Percentiles rank a stretch among this genome's conserved stretches.
Evolutionary conservation across 2,888 invertebrate genomes (phyloP).

Genomic region (Philopedon plagiatum): DNA sequence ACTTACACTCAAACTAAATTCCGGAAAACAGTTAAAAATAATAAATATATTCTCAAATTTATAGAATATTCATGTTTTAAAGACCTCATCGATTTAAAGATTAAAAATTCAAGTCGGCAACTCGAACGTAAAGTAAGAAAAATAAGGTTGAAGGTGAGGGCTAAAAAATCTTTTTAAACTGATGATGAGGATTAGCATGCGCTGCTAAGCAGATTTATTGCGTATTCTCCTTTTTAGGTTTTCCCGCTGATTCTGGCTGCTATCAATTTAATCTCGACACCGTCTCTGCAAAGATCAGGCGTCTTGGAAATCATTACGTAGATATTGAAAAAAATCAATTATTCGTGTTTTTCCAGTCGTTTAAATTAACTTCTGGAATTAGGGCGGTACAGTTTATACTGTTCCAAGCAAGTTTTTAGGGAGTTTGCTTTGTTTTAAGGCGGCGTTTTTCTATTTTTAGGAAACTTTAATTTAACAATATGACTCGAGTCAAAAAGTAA

Average conservation of each 20-base stretch:
- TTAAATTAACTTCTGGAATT: background rate
- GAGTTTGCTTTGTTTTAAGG: no score
- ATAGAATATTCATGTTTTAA: background rate
- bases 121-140: conserved; percentile 9
- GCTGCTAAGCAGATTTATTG: conserved; percentile 33
- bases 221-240: conserved; percentile 25
- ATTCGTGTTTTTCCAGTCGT: conserved; percentile 36
- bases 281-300: conserved; percentile 55
- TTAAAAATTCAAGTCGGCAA: conserved; percentile 13
- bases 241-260: conserved; percentile 28
- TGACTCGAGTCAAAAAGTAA: no score
- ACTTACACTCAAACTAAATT: no score
- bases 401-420: no score
- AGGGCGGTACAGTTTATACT: no score
- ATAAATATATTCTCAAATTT: no score
- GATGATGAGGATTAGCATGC: conserved; percentile 33
- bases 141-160: conserved; percentile 17
- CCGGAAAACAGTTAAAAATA: no score
- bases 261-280: conserved; percentile 52
- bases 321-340: conserved; percentile 48
- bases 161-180: conserved; percentile 26
- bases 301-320: conserved; percentile 50
- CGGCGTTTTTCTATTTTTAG: no score
- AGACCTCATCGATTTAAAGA: background rate
- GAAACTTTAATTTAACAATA: no score